Evolutionary conservation across 92 coral and sea anemone species (phyloP), one percentile per base, ranked within the genome.

Genomic region (Phymanthus crucifer): DNA sequence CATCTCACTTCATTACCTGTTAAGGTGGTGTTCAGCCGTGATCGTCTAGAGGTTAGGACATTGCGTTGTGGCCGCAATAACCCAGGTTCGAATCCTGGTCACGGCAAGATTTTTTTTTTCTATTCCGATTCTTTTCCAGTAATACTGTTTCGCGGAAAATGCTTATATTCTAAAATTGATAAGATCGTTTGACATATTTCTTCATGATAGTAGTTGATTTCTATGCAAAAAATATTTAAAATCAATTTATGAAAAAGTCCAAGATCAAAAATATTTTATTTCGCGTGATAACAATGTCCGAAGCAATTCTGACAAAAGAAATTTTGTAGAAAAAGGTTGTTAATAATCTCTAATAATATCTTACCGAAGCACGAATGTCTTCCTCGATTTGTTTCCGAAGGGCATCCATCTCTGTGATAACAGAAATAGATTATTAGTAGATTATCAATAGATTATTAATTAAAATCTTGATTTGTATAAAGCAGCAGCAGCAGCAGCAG

Each of bases 61-160:
- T 89, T 91, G 95, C 92, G 93, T 93, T 93, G 94, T 93, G 98
- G 98, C 98, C 95, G 92, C 94, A 93, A 87, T 93, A 91, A 90
- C 93, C 95, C 93, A 93, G 98, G 95, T 93, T 91, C 94, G 90
- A 93, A 90, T 91, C 92, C 93, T 91, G 93, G 95, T 91, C 95
- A 79, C 95, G 92, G 95, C 92, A 84, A 0, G 26, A 0, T 1
- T 69, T 75, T 83, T 65, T 78, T 46, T 52, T 17, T 43, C 17
- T 2, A 3, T 10, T 0, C 14, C 11, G 13, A 43, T 5, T 43
- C 18, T 0, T n/a, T n/a, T n/a, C n/a, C n/a, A n/a, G n/a, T n/a
- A n/a, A n/a, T n/a, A n/a, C n/a, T n/a, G n/a, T n/a, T n/a, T n/a
- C n/a, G n/a, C n/a, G n/a, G n/a, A n/a, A n/a, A n/a, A n/a, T n/a